phyloP scores from a whole-genome alignment of 2,888 invertebrate genomes.

The Synanthedon myopaeformis region DNA sequence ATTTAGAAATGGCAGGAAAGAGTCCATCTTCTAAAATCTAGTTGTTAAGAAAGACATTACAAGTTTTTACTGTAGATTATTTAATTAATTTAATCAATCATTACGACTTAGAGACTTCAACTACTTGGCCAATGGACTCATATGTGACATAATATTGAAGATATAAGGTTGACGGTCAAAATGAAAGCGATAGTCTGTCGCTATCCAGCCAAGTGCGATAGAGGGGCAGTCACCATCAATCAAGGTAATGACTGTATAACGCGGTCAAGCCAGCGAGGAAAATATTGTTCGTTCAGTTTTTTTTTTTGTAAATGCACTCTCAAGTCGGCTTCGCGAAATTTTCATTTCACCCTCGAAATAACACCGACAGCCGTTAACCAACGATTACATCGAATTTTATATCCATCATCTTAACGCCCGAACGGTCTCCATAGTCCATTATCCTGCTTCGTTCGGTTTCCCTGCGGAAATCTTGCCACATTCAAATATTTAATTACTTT shows the following conservation, averaged over 20 bases:
- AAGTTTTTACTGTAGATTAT: too few species aligned
- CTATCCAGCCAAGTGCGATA: background rate
- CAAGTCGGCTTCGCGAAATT: background rate
- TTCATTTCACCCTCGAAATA: background rate
- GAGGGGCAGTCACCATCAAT: slow-evolving; percentile 38
- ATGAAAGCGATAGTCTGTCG: slow-evolving; percentile 36
- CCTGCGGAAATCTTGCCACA: slow-evolving; percentile 67
- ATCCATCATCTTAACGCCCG: slow-evolving; percentile 61
- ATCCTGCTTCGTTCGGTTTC: slow-evolving; percentile 43
- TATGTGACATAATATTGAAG: too few species aligned
- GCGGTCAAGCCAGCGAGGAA: background rate
- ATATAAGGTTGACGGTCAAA: too few species aligned
- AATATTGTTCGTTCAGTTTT: background rate
- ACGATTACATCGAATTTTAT: slow-evolving; percentile 67
- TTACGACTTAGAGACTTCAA: too few species aligned
- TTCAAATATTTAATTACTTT: slow-evolving; percentile 70
- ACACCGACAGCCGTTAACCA: slow-evolving; percentile 52
- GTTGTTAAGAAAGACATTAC: too few species aligned
- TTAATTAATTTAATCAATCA: too few species aligned
- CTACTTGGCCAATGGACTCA: too few species aligned
- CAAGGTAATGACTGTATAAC: background rate
- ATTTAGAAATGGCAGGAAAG: too few species aligned
- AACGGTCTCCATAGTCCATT: slow-evolving; percentile 48
- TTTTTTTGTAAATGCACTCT: background rate
- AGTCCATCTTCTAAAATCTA: too few species aligned